These are phyloP conservation scores for Sitta europaea DNA, from an alignment of 2,113 vertebrate genomes.

Conservation along the genomic window DNA sequence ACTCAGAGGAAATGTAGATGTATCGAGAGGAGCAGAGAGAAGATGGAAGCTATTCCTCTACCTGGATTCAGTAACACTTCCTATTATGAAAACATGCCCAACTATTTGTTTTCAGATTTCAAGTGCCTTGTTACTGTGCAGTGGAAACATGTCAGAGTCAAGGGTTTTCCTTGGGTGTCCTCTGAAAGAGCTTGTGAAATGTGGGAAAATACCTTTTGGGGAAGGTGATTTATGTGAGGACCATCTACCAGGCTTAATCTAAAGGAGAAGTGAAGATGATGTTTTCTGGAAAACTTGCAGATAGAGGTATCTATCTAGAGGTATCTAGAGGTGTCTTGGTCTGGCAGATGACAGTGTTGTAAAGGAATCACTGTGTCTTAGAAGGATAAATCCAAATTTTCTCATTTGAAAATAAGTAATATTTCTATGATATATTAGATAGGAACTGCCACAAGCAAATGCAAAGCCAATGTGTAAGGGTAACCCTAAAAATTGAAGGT, in stretches of 20 bases:
- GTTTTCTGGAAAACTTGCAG: not conserved
- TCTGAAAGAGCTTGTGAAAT: not conserved
- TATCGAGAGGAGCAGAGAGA: not conserved
- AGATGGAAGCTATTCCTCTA: not conserved
- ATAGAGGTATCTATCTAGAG: not conserved
- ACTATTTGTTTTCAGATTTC: not conserved
- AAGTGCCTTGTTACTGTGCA: not conserved
- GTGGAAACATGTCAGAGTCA: not conserved
- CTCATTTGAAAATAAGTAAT: not conserved
- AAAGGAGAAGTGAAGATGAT: not conserved
- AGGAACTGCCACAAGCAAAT: not conserved
- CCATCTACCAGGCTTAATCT: not conserved
- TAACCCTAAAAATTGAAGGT: slow-evolving; percentile 10
- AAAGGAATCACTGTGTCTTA: not conserved
- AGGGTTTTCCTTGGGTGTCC: not conserved
- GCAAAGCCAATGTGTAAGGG: not conserved
- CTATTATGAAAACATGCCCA: not conserved
- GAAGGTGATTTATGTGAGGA: not conserved
- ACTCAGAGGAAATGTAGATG: not conserved
- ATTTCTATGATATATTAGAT: too few species aligned
- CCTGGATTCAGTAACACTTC: not conserved
- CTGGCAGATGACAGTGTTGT: not conserved
- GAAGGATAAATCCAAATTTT: not conserved
- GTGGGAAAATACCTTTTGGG: not conserved
- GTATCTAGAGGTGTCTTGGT: not conserved